A percentile compares a stretch with the other conserved stretches of the same genome.
These are phyloP conservation scores for Allacma fusca DNA, from an alignment of 2,888 invertebrate species.

Conservation along the genomic window DNA sequence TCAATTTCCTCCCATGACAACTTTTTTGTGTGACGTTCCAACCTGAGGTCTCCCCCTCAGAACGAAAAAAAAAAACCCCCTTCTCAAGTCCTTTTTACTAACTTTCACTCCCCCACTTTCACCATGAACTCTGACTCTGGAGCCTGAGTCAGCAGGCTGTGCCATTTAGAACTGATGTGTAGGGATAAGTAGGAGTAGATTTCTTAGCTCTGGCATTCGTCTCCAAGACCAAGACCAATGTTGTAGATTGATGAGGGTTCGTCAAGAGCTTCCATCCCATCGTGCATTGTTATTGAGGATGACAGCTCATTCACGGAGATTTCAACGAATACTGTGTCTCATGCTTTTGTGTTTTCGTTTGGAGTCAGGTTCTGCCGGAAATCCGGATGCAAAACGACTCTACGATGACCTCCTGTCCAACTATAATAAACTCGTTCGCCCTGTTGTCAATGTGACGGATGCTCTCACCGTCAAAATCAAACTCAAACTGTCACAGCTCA, in stretches of 20 bases:
- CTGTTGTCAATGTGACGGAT: conserved; percentile 84
- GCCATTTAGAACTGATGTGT: too few relatives aligned
- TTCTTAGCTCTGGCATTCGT: not conserved
- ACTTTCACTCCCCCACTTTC: too few relatives aligned
- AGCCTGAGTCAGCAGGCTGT: too few relatives aligned
- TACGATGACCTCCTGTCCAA: conserved; percentile 87
- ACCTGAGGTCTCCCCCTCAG: not conserved
- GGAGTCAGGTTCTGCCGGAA: conserved; percentile 79
- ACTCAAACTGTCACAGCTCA: conserved; percentile 85
- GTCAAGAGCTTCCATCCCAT: conserved; percentile 29
- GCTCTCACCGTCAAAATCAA: conserved; percentile 86
- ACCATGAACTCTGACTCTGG: too few relatives aligned
- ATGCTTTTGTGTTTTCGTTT: conserved; percentile 58
- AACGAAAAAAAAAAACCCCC: too few relatives aligned
- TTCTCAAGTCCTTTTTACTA: too few relatives aligned
- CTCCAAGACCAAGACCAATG: not conserved
- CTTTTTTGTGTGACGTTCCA: not conserved
- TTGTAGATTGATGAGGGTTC: conserved; percentile 37
- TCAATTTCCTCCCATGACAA: not conserved
- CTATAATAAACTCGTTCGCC: conserved; percentile 87
- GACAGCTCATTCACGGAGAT: conserved; percentile 28
- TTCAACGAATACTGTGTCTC: conserved; percentile 37
- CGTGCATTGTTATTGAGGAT: conserved; percentile 25
- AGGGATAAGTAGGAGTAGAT: too few relatives aligned
- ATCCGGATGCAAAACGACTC: conserved; percentile 86